Percentiles rank a stretch among this genome's conserved stretches.
These are phyloP conservation scores for Gouania willdenowi DNA, from an alignment of 2,797 vertebrate species.

Conservation along the genomic window DNA sequence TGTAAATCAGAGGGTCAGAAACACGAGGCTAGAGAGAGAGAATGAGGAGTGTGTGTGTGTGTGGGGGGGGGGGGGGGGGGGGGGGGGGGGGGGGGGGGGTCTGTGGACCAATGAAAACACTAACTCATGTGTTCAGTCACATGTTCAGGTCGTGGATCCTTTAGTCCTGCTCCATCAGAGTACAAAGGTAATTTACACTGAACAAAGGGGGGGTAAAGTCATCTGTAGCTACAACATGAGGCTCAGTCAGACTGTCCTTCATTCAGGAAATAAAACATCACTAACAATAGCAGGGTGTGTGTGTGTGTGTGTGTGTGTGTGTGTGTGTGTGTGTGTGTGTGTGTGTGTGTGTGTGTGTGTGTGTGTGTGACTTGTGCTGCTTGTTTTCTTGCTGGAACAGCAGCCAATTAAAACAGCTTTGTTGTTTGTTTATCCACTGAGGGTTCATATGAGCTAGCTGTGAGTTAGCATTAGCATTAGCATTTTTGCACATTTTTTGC, in stretches of 20 bases:
- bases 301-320: too few relatives aligned
- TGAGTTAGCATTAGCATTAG: conserved; percentile 23
- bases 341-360: not conserved
- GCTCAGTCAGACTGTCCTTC: too few relatives aligned
- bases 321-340: too few relatives aligned
- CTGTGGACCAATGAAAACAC: conserved; percentile 28
- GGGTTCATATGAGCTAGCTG: conserved; percentile 11
- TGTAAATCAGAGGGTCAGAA: conserved; percentile 73
- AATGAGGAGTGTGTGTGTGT: conserved; percentile 9
- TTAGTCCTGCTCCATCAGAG: too few relatives aligned
- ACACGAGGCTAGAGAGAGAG: conserved; percentile 50
- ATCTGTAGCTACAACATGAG: too few relatives aligned
- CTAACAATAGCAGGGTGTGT: too few relatives aligned
- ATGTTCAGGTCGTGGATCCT: too few relatives aligned
- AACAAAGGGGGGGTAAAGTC: too few relatives aligned
- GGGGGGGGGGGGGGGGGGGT: not conserved
- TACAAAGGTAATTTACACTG: too few relatives aligned
- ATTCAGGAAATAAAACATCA: too few relatives aligned
- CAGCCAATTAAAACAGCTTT: conserved; percentile 58
- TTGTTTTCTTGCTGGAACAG: conserved; percentile 39
- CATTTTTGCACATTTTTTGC: too few relatives aligned
- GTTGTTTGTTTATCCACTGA: conserved; percentile 41
- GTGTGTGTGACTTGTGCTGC: not conserved
- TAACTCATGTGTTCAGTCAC: too few relatives aligned
- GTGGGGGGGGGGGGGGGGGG: conserved; percentile 17